Conservation (phyloP, 30 jellyfish, hydroid and myxozoan species). For the Chrysaora quinquecirrha region DNA sequence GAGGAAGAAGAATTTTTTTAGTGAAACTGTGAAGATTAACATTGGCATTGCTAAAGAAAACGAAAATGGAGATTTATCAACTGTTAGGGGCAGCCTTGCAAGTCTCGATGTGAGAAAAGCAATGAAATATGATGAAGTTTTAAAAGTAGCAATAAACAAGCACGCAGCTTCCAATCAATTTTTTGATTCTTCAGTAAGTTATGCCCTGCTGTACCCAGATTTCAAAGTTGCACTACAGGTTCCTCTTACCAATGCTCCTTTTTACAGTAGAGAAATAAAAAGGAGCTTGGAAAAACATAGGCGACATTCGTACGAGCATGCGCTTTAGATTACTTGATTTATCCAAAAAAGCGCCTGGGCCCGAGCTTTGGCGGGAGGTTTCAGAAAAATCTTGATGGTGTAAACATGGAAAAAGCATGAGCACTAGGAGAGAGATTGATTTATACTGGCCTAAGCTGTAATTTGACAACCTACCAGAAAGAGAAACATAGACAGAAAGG, state of each 20-base stretch:
- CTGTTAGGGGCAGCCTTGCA: background rate
- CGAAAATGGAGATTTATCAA: background rate
- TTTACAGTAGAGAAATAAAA: too few relatives aligned
- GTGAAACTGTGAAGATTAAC: background rate
- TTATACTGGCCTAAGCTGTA: too few relatives aligned
- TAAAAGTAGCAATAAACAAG: background rate
- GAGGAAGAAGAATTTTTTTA: background rate
- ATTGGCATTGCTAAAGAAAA: too few relatives aligned
- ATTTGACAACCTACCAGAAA: too few relatives aligned
- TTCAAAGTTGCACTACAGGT: background rate
- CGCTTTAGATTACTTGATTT: too few relatives aligned
- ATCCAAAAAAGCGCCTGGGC: too few relatives aligned
- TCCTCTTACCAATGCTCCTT: constrained; percentile 6
- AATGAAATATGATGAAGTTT: background rate
- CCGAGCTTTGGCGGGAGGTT: too few relatives aligned
- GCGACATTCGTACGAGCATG: too few relatives aligned
- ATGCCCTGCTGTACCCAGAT: constrained; percentile 5
- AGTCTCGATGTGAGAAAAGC: background rate
- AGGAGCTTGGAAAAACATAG: constrained; percentile 2
- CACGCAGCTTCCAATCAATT: background rate
- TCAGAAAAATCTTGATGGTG: too few relatives aligned
- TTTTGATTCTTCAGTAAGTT: background rate
- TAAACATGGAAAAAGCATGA: too few relatives aligned
- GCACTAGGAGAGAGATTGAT: too few relatives aligned
- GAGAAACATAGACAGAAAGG: too few relatives aligned